Conservation (phyloP, 2,113 vertebrate species). For the Noturus placidus region DNA sequence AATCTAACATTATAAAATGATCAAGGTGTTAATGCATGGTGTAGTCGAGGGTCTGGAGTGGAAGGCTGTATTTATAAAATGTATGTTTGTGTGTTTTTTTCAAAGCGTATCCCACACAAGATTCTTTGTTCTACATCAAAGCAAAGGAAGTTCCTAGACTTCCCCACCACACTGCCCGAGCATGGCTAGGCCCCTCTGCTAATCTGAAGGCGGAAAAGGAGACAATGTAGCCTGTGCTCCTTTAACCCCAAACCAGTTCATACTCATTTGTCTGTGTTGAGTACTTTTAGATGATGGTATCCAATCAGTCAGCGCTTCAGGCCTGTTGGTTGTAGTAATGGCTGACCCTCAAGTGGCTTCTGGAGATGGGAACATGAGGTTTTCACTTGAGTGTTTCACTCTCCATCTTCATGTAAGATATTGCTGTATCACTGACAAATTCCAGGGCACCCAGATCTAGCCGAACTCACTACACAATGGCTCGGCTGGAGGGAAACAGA, state of each 20-base stretch:
- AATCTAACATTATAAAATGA: conserved; percentile 53
- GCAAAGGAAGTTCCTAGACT: conserved; percentile 64
- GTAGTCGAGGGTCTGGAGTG: conserved; percentile 60
- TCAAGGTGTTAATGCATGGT: conserved; percentile 55
- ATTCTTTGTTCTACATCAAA: conserved; percentile 71
- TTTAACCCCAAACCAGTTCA: conserved; percentile 61
- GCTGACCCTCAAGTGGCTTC: conserved; percentile 52
- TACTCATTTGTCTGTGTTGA: conserved; percentile 65
- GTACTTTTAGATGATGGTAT: conserved; percentile 51
- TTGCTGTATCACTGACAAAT: conserved; percentile 67
- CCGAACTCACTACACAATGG: background rate
- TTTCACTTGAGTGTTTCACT: conserved; percentile 48
- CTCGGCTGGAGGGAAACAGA: background rate
- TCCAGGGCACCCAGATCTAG: conserved; percentile 80
- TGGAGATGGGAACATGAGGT: conserved; percentile 47
- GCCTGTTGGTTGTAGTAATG: conserved; percentile 44
- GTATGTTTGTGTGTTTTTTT: conserved; percentile 45
- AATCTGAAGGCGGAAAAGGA: conserved; percentile 65
- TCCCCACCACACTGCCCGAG: conserved; percentile 61
- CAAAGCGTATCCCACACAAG: conserved; percentile 55
- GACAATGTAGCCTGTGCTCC: conserved; percentile 68
- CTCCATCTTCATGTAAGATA: conserved; percentile 55
- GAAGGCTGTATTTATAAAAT: conserved; percentile 58
- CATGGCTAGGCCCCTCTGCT: conserved; percentile 59
- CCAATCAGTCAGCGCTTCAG: conserved; percentile 53